Evolutionary conservation across 2,888 invertebrate genomes (phyloP).

Genomic region (Axea sp.): DNA sequence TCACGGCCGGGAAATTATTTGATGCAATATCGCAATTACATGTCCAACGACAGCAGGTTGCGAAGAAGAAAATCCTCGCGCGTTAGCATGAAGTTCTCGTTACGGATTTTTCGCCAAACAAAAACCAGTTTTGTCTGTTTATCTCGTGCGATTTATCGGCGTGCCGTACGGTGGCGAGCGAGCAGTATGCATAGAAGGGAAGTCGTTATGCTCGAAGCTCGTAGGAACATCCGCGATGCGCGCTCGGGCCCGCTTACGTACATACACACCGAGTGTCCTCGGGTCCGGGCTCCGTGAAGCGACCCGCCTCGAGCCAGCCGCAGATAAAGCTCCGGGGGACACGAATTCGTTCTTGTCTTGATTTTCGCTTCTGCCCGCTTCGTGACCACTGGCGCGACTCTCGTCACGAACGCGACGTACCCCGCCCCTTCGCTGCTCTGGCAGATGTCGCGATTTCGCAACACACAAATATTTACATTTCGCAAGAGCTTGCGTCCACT

Average conservation of each 20-base stretch:
- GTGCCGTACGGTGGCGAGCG: constrained; percentile 54
- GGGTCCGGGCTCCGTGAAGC: constrained; percentile 60
- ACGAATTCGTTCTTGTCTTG: constrained; percentile 64
- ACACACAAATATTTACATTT: constrained; percentile 40
- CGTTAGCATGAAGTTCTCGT: constrained; percentile 68
- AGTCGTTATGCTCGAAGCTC: constrained; percentile 61
- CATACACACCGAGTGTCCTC: constrained; percentile 56
- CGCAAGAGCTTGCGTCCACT: constrained; percentile 5
- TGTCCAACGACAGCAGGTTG: too few relatives aligned
- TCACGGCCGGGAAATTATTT: not conserved
- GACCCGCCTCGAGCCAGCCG: constrained; percentile 53
- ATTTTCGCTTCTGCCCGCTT: constrained; percentile 62
- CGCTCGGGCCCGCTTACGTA: constrained; percentile 22
- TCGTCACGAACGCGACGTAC: constrained; percentile 55
- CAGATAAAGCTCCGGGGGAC: constrained; percentile 58
- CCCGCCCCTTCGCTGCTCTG: constrained; percentile 5
- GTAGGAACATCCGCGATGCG: constrained; percentile 56
- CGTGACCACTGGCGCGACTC: constrained; percentile 60
- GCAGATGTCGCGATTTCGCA: constrained; percentile 51
- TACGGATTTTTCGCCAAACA: constrained; percentile 63
- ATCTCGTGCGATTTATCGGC: constrained; percentile 66
- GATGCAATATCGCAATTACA: not conserved
- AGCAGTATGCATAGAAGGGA: constrained; percentile 61
- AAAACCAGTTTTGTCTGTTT: constrained; percentile 67
- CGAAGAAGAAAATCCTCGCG: constrained; percentile 31